phyloP scores from a whole-genome alignment of 2,113 vertebrate genomes.

The human (Homo sapiens) region DNA sequence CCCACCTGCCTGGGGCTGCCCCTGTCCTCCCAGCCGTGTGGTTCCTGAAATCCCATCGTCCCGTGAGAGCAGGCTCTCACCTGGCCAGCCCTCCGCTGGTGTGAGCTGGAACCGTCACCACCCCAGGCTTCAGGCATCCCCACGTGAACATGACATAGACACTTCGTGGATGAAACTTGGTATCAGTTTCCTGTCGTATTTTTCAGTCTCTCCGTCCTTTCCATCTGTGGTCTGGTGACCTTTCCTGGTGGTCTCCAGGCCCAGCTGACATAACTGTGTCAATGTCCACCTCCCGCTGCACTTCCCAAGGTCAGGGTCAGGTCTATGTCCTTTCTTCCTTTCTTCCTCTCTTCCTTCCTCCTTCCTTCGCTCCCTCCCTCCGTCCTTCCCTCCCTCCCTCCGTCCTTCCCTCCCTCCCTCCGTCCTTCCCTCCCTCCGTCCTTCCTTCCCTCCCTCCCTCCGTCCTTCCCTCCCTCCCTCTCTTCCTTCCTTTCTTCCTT shows the following conservation, averaged over 20 bases:
- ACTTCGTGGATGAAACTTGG: not conserved
- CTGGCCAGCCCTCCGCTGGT: not conserved
- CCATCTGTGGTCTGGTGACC: not conserved
- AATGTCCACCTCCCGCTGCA: not conserved
- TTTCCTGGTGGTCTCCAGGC: not conserved
- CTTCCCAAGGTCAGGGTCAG: not conserved
- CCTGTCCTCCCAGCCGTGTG: not conserved
- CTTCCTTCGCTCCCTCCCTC: no score
- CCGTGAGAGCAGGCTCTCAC: not conserved
- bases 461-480: fast-evolving
- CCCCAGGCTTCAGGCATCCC: not conserved
- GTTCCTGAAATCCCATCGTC: not conserved
- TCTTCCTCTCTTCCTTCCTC: no score
- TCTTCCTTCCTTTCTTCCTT: no score
- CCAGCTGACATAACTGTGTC: not conserved
- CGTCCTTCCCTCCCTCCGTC: no score
- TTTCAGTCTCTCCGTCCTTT: not conserved
- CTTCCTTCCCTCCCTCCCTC: no score
- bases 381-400: no score
- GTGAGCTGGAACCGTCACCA: not conserved
- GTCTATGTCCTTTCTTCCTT: not conserved
- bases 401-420: no score
- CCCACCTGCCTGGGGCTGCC: not conserved
- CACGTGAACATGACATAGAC: not conserved
- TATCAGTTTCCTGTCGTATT: not conserved